Percentiles rank a stretch among this genome's conserved stretches.
Conservation (phyloP, 1,140 invertebrate species). For the Trichoplusia ni region DNA sequence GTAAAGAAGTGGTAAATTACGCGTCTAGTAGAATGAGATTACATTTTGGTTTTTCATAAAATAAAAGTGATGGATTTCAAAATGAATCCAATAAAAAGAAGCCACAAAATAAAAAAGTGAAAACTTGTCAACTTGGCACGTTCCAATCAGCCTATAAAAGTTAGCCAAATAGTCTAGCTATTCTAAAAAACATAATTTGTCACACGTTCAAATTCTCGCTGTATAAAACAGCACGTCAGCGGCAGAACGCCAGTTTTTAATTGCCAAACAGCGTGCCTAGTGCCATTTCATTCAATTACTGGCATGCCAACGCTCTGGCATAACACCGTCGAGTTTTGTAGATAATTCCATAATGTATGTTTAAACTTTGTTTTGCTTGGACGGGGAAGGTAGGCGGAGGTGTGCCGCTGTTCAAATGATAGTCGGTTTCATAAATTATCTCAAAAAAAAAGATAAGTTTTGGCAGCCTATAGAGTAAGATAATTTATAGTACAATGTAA, state of each 20-base stretch:
- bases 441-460: not conserved
- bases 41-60: too few species aligned
- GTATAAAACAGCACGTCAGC: constrained; percentile 9
- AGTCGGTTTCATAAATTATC: too few species aligned
- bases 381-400: not conserved
- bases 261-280: constrained; percentile 23
- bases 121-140: not conserved
- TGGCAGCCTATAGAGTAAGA: too few species aligned
- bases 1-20: too few species aligned
- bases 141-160: not conserved
- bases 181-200: constrained; percentile 13
- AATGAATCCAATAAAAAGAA: not conserved
- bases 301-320: constrained; percentile 5
- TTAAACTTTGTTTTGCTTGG: not conserved
- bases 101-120: too few species aligned
- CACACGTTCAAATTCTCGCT: constrained; percentile 5
- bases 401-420: not conserved
- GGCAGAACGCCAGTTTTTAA: constrained; percentile 14
- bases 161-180: not conserved
- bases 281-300: constrained; percentile 28
- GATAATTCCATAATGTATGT: constrained; percentile 12
- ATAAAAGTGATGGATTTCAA: too few species aligned
- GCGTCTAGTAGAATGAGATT: too few species aligned
- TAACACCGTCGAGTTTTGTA: constrained; percentile 4
- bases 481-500: too few species aligned